Conservation (phyloP, 2,797 vertebrate species). For the Babyrousa celebensis region DNA sequence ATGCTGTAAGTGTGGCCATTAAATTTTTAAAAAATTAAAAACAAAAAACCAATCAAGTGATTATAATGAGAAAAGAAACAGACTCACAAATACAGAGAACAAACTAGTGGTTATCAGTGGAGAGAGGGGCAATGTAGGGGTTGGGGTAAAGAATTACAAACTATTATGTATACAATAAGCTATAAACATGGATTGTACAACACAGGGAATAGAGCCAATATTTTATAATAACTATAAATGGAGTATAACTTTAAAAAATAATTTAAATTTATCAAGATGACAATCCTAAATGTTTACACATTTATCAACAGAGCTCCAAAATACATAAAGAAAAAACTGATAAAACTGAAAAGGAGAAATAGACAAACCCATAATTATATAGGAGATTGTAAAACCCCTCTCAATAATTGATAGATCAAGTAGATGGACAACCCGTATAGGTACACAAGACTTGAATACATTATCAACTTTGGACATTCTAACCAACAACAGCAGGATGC, state of each 20-base stretch:
- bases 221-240: too few relatives aligned
- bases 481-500: background rate
- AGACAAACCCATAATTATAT: background rate
- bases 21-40: too few relatives aligned
- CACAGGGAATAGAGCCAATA: too few relatives aligned
- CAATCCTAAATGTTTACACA: background rate
- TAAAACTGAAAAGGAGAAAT: slow-evolving; percentile 6
- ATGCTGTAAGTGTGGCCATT: too few relatives aligned
- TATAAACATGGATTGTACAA: too few relatives aligned
- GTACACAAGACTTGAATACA: background rate
- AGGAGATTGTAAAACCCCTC: background rate
- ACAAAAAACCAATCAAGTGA: too few relatives aligned
- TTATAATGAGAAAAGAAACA: too few relatives aligned
- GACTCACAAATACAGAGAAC: too few relatives aligned
- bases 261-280: background rate
- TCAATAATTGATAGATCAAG: background rate
- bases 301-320: background rate
- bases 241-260: background rate
- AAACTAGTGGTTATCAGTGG: too few relatives aligned
- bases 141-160: too few relatives aligned
- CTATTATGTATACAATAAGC: too few relatives aligned
- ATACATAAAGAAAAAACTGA: background rate
- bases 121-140: too few relatives aligned
- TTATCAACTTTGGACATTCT: background rate
- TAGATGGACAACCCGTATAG: background rate